Evolutionary conservation across 2,888 invertebrate species (phyloP).

Genomic region (Agrilus mali): DNA sequence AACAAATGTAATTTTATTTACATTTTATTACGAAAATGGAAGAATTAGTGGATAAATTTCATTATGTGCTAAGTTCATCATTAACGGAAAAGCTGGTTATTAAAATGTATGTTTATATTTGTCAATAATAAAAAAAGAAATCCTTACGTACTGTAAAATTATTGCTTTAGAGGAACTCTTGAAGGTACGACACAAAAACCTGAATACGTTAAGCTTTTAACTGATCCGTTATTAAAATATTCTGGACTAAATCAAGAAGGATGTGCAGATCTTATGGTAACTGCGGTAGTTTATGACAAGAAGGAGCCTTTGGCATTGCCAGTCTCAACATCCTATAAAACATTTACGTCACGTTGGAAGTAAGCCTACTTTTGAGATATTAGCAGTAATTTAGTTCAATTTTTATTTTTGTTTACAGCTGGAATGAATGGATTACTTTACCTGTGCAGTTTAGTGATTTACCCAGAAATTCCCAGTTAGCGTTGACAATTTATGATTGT

Average conservation of each 20-base stretch:
- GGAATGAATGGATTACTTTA: slow-evolving; percentile 94
- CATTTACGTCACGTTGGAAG: slow-evolving; percentile 89
- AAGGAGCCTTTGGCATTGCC: slow-evolving; percentile 74
- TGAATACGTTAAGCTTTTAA: slow-evolving; percentile 74
- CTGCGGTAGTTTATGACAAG: slow-evolving; percentile 72
- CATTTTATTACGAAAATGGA: slow-evolving; percentile 39
- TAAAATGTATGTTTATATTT: slow-evolving; percentile 63
- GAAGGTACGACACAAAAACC: slow-evolving; percentile 83
- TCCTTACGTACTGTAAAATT: slow-evolving; percentile 6
- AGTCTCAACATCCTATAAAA: slow-evolving; percentile 81
- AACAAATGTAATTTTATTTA: too few species aligned
- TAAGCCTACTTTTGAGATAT: slow-evolving; percentile 38
- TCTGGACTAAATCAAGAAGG: slow-evolving; percentile 78
- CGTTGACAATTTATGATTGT: slow-evolving; percentile 85
- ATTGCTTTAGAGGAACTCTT: slow-evolving; percentile 64
- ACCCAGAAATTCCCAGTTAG: slow-evolving; percentile 74
- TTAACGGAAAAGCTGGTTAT: slow-evolving; percentile 76
- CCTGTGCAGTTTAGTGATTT: slow-evolving; percentile 86
- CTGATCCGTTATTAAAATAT: slow-evolving; percentile 81
- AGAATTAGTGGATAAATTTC: slow-evolving; percentile 65
- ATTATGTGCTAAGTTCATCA: slow-evolving; percentile 86
- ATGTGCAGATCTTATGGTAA: slow-evolving; percentile 80
- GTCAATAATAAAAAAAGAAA: not conserved
- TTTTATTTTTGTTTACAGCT: slow-evolving; percentile 45
- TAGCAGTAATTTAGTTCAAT: not conserved